phyloP scores from a whole-genome alignment of 1,140 invertebrate species.

The Diabrotica undecimpunctata region DNA sequence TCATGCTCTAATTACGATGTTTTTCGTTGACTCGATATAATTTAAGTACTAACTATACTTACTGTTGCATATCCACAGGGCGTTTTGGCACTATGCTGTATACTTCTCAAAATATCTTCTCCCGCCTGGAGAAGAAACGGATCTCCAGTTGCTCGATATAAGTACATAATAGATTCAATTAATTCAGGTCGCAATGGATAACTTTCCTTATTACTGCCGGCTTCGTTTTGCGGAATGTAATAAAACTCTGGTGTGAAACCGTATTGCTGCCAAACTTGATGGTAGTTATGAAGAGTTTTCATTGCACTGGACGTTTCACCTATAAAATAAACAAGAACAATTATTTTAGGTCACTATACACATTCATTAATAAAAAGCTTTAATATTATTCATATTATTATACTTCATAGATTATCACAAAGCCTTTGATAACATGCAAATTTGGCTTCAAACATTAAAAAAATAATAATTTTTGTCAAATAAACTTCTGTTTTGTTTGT shows the following conservation, averaged over 20 bases:
- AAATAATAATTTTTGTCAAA: too few relatives aligned
- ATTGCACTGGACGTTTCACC: slow-evolving; percentile 88
- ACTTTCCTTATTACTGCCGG: slow-evolving; percentile 79
- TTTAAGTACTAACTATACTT: slow-evolving; percentile 44
- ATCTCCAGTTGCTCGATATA: slow-evolving; percentile 91
- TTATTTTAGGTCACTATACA: too few relatives aligned
- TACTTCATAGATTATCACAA: too few relatives aligned
- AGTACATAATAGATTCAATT: slow-evolving; percentile 94
- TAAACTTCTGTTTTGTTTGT: too few relatives aligned
- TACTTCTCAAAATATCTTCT: slow-evolving; percentile 82
- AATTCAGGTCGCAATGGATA: slow-evolving; percentile 96
- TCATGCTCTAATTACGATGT: too few relatives aligned
- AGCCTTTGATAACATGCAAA: too few relatives aligned
- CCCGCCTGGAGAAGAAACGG: slow-evolving; percentile 87
- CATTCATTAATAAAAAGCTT: too few relatives aligned
- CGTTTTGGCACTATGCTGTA: slow-evolving; percentile 87
- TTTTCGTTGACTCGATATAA: too few relatives aligned
- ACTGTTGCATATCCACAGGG: slow-evolving; percentile 98
- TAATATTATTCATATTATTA: too few relatives aligned
- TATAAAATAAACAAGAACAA: slow-evolving; percentile 43
- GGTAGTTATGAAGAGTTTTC: slow-evolving; percentile 93
- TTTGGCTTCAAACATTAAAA: too few relatives aligned
- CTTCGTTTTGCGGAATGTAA: slow-evolving; percentile 85
- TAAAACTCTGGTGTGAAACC: slow-evolving; percentile 98
- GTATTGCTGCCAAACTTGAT: slow-evolving; percentile 93